Percentiles rank a stretch among this genome's conserved stretches.
phyloP scores from a whole-genome alignment of 2,113 vertebrate genomes.

The Thamnophis sirtalis region DNA sequence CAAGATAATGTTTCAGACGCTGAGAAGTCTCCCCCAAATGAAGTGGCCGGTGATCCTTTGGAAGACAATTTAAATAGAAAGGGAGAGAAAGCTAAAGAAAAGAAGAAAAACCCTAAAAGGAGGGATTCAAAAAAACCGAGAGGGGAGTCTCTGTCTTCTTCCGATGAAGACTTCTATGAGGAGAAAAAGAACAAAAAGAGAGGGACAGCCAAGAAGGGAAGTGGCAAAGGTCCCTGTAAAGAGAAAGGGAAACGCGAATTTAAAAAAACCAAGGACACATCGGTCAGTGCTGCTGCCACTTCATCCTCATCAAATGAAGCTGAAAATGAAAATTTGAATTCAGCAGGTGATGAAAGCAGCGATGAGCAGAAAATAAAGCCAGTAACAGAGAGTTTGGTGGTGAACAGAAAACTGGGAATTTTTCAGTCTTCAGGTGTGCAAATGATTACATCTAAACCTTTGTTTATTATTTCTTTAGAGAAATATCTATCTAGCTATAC shows the following conservation, averaged over 20 bases:
- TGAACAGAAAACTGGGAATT: conserved; percentile 74
- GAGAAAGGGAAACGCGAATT: conserved; percentile 65
- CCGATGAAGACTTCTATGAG: conserved; percentile 67
- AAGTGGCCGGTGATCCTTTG: conserved; percentile 57
- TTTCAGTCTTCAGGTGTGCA: conserved; percentile 93
- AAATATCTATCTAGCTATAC: background rate
- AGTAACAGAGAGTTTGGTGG: conserved; percentile 78
- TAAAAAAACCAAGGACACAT: conserved; percentile 63
- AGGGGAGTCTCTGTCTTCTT: conserved; percentile 65
- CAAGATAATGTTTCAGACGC: conserved; percentile 62
- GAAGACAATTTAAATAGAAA: conserved; percentile 48
- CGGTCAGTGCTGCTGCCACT: conserved; percentile 39
- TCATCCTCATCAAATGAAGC: conserved; percentile 72
- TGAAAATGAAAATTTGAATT: conserved; percentile 70
- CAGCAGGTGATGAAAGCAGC: conserved; percentile 76
- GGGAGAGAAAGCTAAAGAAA: conserved; percentile 57
- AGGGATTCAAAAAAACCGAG: conserved; percentile 59
- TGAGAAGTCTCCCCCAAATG: conserved; percentile 63
- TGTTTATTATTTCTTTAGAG: background rate
- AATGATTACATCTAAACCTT: background rate
- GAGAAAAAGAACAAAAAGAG: conserved; percentile 67
- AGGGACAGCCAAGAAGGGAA: conserved; percentile 55
- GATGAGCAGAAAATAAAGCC: conserved; percentile 94
- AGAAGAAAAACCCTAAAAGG: conserved; percentile 69
- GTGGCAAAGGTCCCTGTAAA: conserved; percentile 55